A percentile compares a stretch with the other conserved stretches of the same genome.
These are phyloP conservation scores for Rotaria magnacalcarata DNA, from an alignment of 2,888 invertebrate genomes.

Conservation along the genomic window DNA sequence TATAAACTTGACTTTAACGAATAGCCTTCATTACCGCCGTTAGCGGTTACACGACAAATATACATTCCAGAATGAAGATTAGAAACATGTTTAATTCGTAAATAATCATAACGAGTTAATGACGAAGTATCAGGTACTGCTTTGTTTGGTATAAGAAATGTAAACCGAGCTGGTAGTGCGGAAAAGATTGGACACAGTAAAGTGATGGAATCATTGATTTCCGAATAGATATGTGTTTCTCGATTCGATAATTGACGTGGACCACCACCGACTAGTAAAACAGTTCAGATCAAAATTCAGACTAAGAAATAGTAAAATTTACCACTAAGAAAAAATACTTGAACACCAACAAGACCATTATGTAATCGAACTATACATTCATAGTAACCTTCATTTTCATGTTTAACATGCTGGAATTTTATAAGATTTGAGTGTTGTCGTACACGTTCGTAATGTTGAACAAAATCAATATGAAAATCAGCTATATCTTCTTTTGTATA, in stretches of 20 bases:
- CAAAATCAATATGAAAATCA: slow-evolving; percentile 31
- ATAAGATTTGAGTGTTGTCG: not conserved
- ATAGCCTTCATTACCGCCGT: not conserved
- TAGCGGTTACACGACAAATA: not conserved
- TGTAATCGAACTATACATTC: slow-evolving; percentile 31
- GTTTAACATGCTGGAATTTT: slow-evolving; percentile 22
- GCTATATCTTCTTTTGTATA: not conserved
- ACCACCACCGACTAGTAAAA: not conserved
- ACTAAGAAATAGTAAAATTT: too few relatives aligned
- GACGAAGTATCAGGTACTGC: not conserved
- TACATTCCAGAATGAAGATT: not conserved
- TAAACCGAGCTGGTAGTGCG: not conserved
- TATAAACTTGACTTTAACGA: not conserved
- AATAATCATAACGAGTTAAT: not conserved
- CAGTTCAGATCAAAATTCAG: too few relatives aligned
- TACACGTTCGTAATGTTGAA: slow-evolving; percentile 25
- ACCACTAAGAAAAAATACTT: slow-evolving; percentile 24
- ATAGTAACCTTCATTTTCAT: slow-evolving; percentile 28
- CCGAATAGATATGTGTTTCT: not conserved
- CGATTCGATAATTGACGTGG: slow-evolving; percentile 22
- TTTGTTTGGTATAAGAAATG: not conserved
- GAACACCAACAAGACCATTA: not conserved
- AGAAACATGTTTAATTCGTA: not conserved
- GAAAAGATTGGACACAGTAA: slow-evolving; percentile 15
- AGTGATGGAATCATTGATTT: not conserved